A percentile compares a stretch with the other conserved stretches of the same genome.
phyloP scores from a whole-genome alignment of 1,140 invertebrate species.

The Calephelis virginiensis region DNA sequence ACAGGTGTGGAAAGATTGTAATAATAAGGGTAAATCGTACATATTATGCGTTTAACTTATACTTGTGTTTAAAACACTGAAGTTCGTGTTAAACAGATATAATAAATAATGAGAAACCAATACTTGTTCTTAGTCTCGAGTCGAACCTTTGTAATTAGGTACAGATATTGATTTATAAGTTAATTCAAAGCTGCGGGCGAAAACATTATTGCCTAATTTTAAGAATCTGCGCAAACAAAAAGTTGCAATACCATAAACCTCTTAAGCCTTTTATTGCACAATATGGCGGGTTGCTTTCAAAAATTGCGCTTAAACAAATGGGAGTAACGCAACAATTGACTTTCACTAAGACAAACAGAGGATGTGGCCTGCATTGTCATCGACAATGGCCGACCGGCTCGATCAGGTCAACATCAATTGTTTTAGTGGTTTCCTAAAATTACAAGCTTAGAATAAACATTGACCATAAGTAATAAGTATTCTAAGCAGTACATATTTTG shows the following conservation, averaged over 20 bases:
- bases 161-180: conserved; percentile 12
- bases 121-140: too few relatives aligned
- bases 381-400: conserved; percentile 41
- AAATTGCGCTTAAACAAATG: conserved; percentile 61
- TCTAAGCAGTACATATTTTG: conserved; percentile 15
- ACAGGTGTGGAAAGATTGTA: too few relatives aligned
- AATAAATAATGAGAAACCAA: too few relatives aligned
- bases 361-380: conserved; percentile 62
- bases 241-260: conserved; percentile 26
- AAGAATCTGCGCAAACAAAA: background rate
- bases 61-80: too few relatives aligned
- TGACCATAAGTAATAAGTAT: conserved; percentile 21
- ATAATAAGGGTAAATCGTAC: too few relatives aligned
- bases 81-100: too few relatives aligned
- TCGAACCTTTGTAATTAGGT: too few relatives aligned
- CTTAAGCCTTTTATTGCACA: conserved; percentile 36
- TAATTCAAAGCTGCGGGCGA: background rate
- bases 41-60: too few relatives aligned
- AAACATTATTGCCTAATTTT: background rate
- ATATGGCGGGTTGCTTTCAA: conserved; percentile 51
- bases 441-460: conserved; percentile 43
- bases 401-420: conserved; percentile 48
- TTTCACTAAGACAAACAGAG: conserved; percentile 70
- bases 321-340: conserved; percentile 56
- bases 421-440: conserved; percentile 52